Conservation (phyloP, 2,113 vertebrate species). For the Chloebia gouldiae region DNA sequence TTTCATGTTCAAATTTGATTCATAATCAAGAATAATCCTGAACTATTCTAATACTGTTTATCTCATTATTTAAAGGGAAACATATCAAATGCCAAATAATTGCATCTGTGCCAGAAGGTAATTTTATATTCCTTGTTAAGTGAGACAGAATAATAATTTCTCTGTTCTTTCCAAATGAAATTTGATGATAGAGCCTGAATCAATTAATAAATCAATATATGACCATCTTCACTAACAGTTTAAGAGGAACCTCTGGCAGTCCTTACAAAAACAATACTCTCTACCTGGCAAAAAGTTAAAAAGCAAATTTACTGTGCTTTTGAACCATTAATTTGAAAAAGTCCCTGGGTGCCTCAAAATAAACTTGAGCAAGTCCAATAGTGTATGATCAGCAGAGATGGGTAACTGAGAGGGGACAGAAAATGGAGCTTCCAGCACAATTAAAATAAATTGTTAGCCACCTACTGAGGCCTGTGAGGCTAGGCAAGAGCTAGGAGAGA, state of each 20-base stretch:
- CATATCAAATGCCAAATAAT: neutral
- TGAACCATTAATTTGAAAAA: slow-evolving; percentile 4
- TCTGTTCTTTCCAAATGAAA: neutral
- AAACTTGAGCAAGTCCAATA: neutral
- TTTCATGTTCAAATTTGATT: neutral
- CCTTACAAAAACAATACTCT: neutral
- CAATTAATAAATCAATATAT: neutral
- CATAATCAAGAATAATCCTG: neutral
- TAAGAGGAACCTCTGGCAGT: neutral
- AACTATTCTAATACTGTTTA: neutral
- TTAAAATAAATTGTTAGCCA: neutral
- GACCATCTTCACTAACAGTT: neutral
- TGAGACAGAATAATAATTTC: neutral
- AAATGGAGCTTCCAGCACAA: neutral
- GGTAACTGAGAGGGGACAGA: neutral
- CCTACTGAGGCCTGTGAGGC: neutral
- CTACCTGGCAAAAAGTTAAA: neutral
- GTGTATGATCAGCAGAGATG: neutral
- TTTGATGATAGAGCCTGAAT: neutral
- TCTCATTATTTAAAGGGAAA: neutral
- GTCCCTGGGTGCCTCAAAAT: neutral
- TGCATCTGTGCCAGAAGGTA: neutral
- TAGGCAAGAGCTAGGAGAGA: neutral
- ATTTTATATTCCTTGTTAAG: neutral
- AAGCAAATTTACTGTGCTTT: neutral